Evolutionary conservation across 2,888 invertebrate species (phyloP).

Genomic region (Erebia ligea): DNA sequence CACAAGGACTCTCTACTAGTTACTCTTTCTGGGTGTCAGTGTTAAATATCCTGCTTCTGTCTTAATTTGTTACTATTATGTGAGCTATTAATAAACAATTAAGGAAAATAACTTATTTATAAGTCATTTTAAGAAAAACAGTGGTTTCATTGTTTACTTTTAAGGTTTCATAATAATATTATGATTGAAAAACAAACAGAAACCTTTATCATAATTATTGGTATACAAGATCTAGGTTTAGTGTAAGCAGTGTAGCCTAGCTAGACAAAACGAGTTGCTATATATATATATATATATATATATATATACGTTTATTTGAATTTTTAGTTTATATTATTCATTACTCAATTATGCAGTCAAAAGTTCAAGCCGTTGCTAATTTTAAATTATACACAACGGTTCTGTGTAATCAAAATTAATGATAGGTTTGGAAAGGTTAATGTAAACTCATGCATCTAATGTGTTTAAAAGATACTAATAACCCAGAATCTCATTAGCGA

Average conservation of each 20-base stretch:
- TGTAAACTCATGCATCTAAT: constrained; percentile 20
- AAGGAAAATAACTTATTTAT: background rate
- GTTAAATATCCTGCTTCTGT: background rate
- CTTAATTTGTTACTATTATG: background rate
- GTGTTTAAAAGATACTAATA: constrained; percentile 24
- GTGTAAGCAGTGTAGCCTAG: no score
- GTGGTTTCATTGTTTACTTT: background rate
- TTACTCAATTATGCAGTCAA: no score
- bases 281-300: no score
- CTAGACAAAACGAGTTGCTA: no score
- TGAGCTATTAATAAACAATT: background rate
- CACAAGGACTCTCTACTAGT: background rate
- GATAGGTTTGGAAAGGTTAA: constrained; percentile 15
- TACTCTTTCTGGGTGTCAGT: background rate
- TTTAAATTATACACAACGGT: background rate
- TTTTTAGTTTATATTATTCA: no score
- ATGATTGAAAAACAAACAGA: no score
- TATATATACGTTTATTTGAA: no score
- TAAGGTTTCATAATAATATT: no score
- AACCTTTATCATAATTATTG: background rate
- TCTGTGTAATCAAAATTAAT: constrained; percentile 7
- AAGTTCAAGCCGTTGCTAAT: no score
- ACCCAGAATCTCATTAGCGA: constrained; percentile 55
- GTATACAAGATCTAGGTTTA: background rate
- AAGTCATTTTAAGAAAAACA: background rate